phyloP scores from a whole-genome alignment of 2,888 invertebrate genomes.

The Agrilus cyanescens region DNA sequence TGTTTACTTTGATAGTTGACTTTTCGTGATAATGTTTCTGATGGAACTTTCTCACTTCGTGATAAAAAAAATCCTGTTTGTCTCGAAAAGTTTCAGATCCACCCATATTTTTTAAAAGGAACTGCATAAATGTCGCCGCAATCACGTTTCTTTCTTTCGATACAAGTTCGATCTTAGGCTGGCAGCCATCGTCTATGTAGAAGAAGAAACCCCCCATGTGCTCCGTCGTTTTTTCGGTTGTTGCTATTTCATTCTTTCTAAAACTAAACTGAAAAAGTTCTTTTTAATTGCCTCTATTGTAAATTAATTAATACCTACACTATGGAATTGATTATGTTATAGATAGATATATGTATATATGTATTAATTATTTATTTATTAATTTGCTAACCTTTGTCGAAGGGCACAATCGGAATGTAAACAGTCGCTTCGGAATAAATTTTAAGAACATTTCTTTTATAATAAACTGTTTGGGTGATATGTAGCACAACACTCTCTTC shows the following conservation, averaged over 20 bases:
- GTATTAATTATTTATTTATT: neutral
- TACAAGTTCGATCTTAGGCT: conserved; percentile 71
- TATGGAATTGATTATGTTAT: no score
- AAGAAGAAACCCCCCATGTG: conserved; percentile 47
- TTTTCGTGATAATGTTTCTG: conserved; percentile 81
- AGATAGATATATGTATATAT: no score
- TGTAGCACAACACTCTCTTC: conserved; percentile 79
- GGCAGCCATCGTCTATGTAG: conserved; percentile 82
- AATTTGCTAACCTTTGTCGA: conserved; percentile 66
- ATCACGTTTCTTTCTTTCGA: conserved; percentile 81
- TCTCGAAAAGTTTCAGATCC: conserved; percentile 90
- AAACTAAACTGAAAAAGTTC: conserved; percentile 49
- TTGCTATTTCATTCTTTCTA: conserved; percentile 40
- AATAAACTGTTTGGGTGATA: conserved; percentile 84
- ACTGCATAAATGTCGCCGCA: conserved; percentile 85
- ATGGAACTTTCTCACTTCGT: conserved; percentile 70
- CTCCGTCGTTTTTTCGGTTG: conserved; percentile 41
- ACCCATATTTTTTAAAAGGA: conserved; percentile 85
- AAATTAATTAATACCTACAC: no score
- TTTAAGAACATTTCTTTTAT: conserved; percentile 88
- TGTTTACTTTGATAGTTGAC: conserved; percentile 65
- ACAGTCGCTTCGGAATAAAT: conserved; percentile 84
- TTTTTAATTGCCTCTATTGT: no score
- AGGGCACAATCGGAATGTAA: conserved; percentile 84
- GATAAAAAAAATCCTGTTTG: conserved; percentile 54